Base-by-base conservation (phyloP, 1,140 invertebrate genomes). In the Pemphigus obesinymphae region DNA sequence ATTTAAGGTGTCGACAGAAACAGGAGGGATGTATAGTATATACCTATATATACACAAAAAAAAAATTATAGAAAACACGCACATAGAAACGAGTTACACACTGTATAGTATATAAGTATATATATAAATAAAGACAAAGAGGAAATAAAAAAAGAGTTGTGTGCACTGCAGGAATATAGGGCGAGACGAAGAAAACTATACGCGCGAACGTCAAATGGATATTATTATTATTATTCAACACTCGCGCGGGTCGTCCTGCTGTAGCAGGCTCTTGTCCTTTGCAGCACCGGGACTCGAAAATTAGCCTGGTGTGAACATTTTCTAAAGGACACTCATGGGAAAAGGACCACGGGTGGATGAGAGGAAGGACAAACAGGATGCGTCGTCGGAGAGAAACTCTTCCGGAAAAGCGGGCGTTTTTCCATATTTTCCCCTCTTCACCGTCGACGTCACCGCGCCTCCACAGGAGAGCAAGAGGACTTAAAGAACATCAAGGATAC, bases 241-340 rank as follows among this genome's bases (percentile, higher is more conserved):
- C n/a, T n/a, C n/a, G 29, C 31, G 31, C 63, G 1, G 63, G 63
- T 70, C 40, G 68, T 66, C 34, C 34, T 37, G 34, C 31, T 10
- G 15, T 6, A 40, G 34, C 34, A 4, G 11, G 11, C 48, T 7
- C 3, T 50, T n/a, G 17, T 20, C 37, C 37, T 40, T 8, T n/a
- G 61, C 31, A 7, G n/a, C 11, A n/a, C n/a, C 37, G 34, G 37
- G 34, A 40, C 37, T 40, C 55, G 55, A 80, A 80, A 78, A 80
- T 80, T 80, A 80, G 76, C 55, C 76, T 43, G 76, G 76, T 80
- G 76, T 80, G 50, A 80, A 80, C 76, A 63, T 63, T 80, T 80
- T 80, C 76, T 63, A 63, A 80, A 61, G 76, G 76, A 63, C 76
- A 78, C 75, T 61, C 75, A n/a, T 8, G 31, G 20, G 63, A 20